Evolutionary conservation across 2,888 invertebrate species (phyloP), one percentile per base, ranked within the genome.

Genomic region (Eumerus sabulonum): DNA sequence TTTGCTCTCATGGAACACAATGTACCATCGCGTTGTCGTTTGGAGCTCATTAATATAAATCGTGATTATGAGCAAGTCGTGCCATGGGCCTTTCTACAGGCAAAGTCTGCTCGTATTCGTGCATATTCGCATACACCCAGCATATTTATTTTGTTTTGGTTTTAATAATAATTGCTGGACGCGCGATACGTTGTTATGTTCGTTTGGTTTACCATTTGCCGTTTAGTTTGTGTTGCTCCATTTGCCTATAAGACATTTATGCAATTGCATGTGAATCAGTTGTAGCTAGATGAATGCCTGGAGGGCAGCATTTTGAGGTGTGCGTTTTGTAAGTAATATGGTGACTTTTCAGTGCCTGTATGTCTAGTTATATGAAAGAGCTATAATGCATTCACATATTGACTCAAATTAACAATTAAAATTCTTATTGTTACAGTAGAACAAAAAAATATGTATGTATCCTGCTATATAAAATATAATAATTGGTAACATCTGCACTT

Each of bases 1-100:
- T 45, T 18, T 13, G 14, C 67, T 35, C 57, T 60, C 45, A 36
- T 72, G 14, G 50, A 51, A 57, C 51, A 17, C 42, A 63, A 56
- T 44, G 51, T 67, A 72, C 72, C 79, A 79, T 79, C 74, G 79
- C 74, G 74, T 74, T 76, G 73, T 79, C 79, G 79, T 79, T 79
- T 79, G 73, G 79, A 74, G 82, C 83, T 83, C 83, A 83, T 83
- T 83, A 83, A 83, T 83, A 83, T 83, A 83, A 83, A 83, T 83
- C 83, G 83, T 83, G 83, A 83, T 83, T 83, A 83, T 83, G 82
- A 79, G 74, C 74, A 74, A 83, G 82, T 83, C 83, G 82, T 83
- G 83, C 83, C 82, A 74, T 73, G 82, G 82, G 83, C 81, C 73
- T 74, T 76, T 76, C 73, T 74, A 64, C 64, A 50, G 74, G 53